Evolutionary conservation across 1,140 invertebrate genomes (phyloP), one percentile per base, ranked within the genome.

Genomic region (Aphis gossypii): DNA sequence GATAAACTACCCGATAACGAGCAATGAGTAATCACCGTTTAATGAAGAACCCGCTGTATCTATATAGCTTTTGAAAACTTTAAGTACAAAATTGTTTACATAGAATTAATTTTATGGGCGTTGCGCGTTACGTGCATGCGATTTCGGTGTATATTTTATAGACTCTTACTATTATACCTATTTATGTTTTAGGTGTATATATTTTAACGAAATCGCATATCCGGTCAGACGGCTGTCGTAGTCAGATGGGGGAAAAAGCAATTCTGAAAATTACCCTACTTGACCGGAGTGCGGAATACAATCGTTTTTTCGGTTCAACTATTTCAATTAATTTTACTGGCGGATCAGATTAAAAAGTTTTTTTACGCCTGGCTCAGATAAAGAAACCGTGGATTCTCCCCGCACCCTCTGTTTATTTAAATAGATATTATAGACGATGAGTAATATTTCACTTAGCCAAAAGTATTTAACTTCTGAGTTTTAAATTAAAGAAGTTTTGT

Each of bases 241-340:
- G 38, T 90, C 89, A 68, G 54, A 60, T 41, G 88, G 89, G 89
- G 54, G 21, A 35, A 84, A 93, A 93, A 93, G 92, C 82, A 56
- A 86, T 93, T 84, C 68, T 46, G 82, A 56, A 93, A 93, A 93
- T 93, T 93, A 93, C 48, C 82, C 82, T 84, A 84, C 92, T 93
- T 93, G 92, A 93, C 92, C 92, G 76, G 48, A 86, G 82, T 86
- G 92, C 48, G 76, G 82, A 56, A 56, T 93, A 84, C 76, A 51
- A 86, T 93, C 76, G 76, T 93, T 93, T 92, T 90, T 86, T 93
- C 92, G 92, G 82, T 93, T 93, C 92, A 84, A 93, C 92, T 54
- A 93, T 93, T 93, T 93, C 92, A 93, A 93, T 93, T 93, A 93
- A 84, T 93, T 93, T 93, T 84, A 90, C 82, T n/a, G 76, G 76